Conservation (phyloP, 2,888 invertebrate species). For the Invenusta paracnida region DNA sequence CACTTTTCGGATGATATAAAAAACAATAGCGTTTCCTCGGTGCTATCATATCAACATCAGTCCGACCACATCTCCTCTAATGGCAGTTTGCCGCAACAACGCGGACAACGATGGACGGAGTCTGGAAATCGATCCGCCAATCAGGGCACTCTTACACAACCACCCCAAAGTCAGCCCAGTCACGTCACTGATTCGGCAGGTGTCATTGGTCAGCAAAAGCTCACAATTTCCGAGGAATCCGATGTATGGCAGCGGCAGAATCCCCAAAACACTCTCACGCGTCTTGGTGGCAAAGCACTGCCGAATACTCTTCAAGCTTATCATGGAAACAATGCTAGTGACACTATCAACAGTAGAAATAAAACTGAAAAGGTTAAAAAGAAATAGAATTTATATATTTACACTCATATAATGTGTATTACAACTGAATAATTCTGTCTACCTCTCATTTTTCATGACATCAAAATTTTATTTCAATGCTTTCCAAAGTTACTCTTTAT, state of each 20-base stretch:
- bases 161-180: neutral
- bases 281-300: neutral
- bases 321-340: no score
- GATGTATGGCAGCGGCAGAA: constrained; percentile 24
- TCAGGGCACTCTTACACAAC: no score
- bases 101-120: neutral
- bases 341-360: neutral
- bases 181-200: neutral
- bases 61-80: neutral
- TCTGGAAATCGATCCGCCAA: neutral
- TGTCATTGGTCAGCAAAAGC: neutral
- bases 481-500: no score
- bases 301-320: neutral
- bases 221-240: neutral
- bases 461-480: no score
- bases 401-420: no score
- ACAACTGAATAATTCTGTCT: no score
- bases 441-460: no score
- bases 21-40: no score
- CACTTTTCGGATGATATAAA: neutral
- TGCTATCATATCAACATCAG: no score
- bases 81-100: neutral
- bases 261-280: neutral
- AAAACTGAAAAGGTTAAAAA: neutral
- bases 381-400: no score